A percentile compares a stretch with the other conserved stretches of the same genome.
Evolutionary conservation across 2,888 invertebrate species (phyloP).

Genomic region (Sesia bembeciformis): DNA sequence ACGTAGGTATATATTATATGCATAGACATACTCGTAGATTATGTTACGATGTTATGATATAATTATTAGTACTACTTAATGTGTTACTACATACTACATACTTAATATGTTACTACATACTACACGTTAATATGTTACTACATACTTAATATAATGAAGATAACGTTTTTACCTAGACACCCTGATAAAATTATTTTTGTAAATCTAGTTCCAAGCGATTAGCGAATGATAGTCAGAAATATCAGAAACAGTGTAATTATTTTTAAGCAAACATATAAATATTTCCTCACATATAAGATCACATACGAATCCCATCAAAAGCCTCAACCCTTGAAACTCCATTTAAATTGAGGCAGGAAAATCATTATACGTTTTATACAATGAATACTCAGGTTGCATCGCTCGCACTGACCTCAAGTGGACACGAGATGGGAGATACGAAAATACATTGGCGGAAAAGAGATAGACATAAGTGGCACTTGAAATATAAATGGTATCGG

Average conservation of each 20-base stretch:
- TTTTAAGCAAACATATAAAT: not conserved
- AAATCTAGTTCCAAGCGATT: not conserved
- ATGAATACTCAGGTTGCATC: constrained; percentile 10
- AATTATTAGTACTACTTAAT: no score
- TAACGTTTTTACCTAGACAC: no score
- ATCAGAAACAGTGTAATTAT: not conserved
- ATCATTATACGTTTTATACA: constrained; percentile 8
- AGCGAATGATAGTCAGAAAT: not conserved
- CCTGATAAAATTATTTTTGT: no score
- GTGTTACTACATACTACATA: no score
- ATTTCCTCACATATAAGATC: not conserved
- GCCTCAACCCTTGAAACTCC: not conserved
- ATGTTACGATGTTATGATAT: no score
- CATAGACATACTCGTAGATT: no score
- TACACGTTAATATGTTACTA: no score
- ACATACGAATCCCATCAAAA: not conserved
- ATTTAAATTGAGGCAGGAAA: constrained; percentile 1
- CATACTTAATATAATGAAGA: no score
- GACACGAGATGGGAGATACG: constrained; percentile 1
- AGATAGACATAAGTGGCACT: constrained; percentile 36
- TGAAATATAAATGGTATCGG: constrained; percentile 67
- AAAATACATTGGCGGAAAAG: not conserved
- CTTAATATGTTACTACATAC: no score
- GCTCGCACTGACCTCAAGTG: constrained; percentile 4
- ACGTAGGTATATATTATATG: no score